Evolutionary conservation across 2,113 vertebrate species (phyloP).

Genomic region (Lagenorhynchus albirostris): DNA sequence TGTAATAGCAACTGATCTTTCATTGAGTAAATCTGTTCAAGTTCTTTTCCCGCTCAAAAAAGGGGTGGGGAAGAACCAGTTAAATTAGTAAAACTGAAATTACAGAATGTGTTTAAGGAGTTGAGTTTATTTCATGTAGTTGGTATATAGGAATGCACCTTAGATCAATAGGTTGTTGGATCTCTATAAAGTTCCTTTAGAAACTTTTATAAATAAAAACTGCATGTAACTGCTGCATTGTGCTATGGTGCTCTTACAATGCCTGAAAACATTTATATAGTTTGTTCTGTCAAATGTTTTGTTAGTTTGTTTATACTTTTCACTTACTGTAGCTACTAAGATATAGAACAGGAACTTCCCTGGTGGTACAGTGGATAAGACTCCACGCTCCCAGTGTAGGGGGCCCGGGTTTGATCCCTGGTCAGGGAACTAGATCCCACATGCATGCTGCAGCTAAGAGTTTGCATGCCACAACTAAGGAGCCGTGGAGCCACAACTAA

Average conservation of each 20-base stretch:
- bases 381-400: no score
- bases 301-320: neutral
- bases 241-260: neutral
- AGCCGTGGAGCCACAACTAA: no score
- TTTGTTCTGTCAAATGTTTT: neutral
- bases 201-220: neutral
- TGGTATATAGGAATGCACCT: neutral
- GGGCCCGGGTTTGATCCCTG: no score
- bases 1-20: neutral
- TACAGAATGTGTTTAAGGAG: neutral
- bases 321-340: neutral
- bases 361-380: no score
- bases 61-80: neutral
- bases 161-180: neutral
- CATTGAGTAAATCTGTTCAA: neutral
- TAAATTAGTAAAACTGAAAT: neutral
- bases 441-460: no score
- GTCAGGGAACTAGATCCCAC: no score
- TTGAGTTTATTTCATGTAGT: neutral
- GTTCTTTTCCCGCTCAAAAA: neutral
- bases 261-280: neutral
- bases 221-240: accelerated
- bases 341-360: neutral
- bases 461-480: no score
- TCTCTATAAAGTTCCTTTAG: neutral